Evolutionary conservation across 2,113 vertebrate species (phyloP), one percentile per base, ranked within the genome.

Genomic region (Conger conger): DNA sequence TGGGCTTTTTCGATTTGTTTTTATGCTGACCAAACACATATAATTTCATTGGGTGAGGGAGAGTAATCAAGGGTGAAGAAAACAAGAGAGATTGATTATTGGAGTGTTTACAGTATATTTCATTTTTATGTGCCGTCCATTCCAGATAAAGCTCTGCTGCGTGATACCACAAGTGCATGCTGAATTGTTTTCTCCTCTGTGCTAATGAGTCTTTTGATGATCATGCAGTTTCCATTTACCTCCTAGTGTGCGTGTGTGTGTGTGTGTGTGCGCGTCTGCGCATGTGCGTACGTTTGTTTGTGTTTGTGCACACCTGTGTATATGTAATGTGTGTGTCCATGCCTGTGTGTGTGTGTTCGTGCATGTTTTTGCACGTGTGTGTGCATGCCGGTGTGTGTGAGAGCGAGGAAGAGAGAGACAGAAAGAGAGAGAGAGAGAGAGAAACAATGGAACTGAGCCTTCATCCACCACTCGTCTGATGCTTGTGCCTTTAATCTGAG

Each of bases 41-140:
- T 91, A 84, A 90, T 92, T 83, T 90, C 85, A 76, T 86, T 35
- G 81, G 77, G 78, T 87, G 83, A 83, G 87, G 63, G 78, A 77
- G 82, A 86, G 84, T 91, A 91, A 89, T 91, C 88, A 89, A 89
- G 84, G 87, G 4, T 42, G n/a, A 76, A 89, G 88, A 91, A 92
- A 93, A 92, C 90, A 90, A 86, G 45, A 81, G 88, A 89, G 88
- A 91, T 86, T 87, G 91, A 91, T 93, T 50, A 87, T 87, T 63
- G 83, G 84, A 86, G 76, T 82, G 84, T 83, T 89, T 83, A 86
- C 40, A 60, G 89, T 89, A 88, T 85, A 86, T 86, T 68, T 37
- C 33, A 80, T 33, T 57, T 40, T 63, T 84, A 73, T 27, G 40
- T 17, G 83, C 33, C 36, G 27, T 33, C 53, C 27, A 27, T 40